Base-by-base conservation (phyloP, 2,113 vertebrate species). In the Columbina picui region DNA sequence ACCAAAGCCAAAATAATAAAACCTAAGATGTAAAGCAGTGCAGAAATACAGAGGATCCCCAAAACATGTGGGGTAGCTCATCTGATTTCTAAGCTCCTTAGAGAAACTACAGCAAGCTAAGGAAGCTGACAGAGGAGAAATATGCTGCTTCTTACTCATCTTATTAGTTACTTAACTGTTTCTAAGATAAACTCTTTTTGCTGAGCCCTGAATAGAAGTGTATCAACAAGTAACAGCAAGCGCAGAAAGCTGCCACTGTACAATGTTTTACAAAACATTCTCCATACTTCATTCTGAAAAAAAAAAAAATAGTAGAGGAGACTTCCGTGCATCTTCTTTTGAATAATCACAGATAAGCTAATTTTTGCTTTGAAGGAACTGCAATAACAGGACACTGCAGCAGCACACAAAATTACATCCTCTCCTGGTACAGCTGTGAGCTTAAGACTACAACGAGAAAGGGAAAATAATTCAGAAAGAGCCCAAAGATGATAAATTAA, bases 281-380 rank as follows among this genome's bases (percentile, higher is more conserved):
- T 41, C n/a, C 7, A 10, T 12, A 16, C 8, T 59, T 84, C 12
- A 38, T 25, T 64, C 49, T 45, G 30, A 27, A 45, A 80, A 63
- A 50, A n/a, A 14, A 50, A 4, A 43, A 17, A n/a, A n/a, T n/a
- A n/a, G n/a, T 2, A 15, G 0, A 15, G 20, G 10, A 29, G 8
- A 34, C 53, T 53, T 57, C 79, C 43, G 41, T 27, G 14, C 30
- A 49, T n/a, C 26, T 55, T 32, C 32, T 30, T 80, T 21, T 41
- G 38, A 50, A 7, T 10, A 38, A 67, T 1, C 17, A 20, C 47
- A 23, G 8, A 56, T 30, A 14, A 36, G 43, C 8, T 17, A 2
- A 10, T 43, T 27, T 39, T 27, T 84, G 34, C 12, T 59, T 65
- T 60, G 68, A 43, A 82, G 43, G 49, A 73, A 15, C 0, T 21